Conservation (phyloP, 2,113 vertebrate species). For the Prolemur simus region DNA sequence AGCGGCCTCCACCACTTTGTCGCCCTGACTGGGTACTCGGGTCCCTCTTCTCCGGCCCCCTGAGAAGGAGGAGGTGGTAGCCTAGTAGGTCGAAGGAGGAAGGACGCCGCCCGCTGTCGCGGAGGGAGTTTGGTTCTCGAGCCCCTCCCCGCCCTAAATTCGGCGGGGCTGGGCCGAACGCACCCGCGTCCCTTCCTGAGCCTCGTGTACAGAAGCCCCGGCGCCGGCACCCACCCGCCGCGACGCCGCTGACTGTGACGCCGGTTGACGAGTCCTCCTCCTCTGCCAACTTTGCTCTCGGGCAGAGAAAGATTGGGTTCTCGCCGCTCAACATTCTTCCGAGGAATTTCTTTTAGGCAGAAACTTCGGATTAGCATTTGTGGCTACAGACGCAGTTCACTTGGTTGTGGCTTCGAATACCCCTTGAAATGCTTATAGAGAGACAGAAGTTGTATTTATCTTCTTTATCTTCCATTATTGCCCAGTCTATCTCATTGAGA, state of each 20-base stretch:
- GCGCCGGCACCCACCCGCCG: no score
- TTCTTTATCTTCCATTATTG: neutral
- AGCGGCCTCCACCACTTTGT: no score
- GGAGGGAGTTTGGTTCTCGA: no score
- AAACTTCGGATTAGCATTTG: neutral
- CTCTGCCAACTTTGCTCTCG: neutral
- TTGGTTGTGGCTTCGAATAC: neutral
- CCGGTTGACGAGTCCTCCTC: accelerated
- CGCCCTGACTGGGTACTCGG: accelerated
- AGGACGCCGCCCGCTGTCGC: neutral
- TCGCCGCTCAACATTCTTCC: neutral
- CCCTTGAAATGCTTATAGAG: neutral
- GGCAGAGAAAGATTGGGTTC: neutral
- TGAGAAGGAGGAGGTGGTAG: neutral
- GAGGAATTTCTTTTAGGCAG: neutral
- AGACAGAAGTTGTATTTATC: neutral
- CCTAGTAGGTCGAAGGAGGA: neutral
- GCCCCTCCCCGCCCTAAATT: neutral
- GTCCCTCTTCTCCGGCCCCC: neutral
- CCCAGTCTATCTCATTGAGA: neutral
- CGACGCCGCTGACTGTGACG: no score
- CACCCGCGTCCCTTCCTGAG: neutral
- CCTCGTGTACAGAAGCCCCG: neutral
- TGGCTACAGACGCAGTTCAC: neutral
- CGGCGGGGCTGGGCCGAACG: neutral